Base-by-base conservation (phyloP, 1,140 invertebrate species). In the Cecropterus lyciades region DNA sequence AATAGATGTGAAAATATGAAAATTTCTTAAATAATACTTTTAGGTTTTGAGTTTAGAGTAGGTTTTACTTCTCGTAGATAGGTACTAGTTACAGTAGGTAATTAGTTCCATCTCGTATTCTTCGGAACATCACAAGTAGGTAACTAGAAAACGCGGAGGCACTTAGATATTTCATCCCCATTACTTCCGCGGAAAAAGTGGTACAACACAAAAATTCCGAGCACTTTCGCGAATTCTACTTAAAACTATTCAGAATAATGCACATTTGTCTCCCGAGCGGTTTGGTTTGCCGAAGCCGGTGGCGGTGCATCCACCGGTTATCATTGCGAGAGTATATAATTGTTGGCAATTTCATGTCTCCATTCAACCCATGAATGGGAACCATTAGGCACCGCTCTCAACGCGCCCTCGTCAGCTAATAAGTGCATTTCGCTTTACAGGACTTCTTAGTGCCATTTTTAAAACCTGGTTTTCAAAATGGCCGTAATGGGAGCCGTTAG, bases 281-380 rank as follows among this genome's bases (percentile, higher is more conserved):
- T 80, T 85, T 86, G 79, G 81, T 85, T 86, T 85, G 79, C 65
- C 73, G 73, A 79, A 76, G 78, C 65, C 65, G 73, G 77, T 82
- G 20, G 69, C 65, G 73, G 77, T 82, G 69, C 85, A 89, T 87
- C 85, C 80, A 75, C 80, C 79, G 73, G 87, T 91, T 91, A 91
- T 91, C 88, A 91, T 91, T 88, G 81, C 84, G 72, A 79, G 84
- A 91, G 88, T 86, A 86, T 89, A 88, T 91, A 91, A 91, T 91
- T 91, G 88, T 88, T 88, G 84, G 87, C 82, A 91, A 91, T 91
- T 89, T 86, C 69, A 75, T 85, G 81, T 84, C 75, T 84, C 86
- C 79, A 91, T 90, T 90, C 87, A 90, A 72, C 73, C 69, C 72
- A 72, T 90, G 86, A 90, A 90, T 89, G 78, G 82, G 75, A 86